Evolutionary conservation across 2,113 vertebrate genomes (phyloP), one percentile per base, ranked within the genome.

Genomic region (Mungos mungo): DNA sequence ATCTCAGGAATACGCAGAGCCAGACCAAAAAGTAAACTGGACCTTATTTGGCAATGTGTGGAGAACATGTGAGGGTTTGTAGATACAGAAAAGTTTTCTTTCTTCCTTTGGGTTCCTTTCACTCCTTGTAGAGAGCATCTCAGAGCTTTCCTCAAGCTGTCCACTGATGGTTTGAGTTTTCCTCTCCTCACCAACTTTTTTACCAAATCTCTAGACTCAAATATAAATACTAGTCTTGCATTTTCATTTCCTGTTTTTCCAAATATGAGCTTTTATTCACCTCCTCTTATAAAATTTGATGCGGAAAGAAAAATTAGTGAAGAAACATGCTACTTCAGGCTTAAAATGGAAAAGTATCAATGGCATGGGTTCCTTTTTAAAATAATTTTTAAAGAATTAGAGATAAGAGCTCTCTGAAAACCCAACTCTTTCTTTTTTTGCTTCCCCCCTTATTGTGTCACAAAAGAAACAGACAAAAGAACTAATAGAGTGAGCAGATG

Each of bases 331-430:
- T 76, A 84, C 50, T n/a, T 71, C 13, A 90, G 25, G 12, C 72
- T 90, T 83, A 68, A 68, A 82, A 74, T 13, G 60, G 33, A 82
- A 79, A 66, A 27, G 15, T 33, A 57, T 11, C 5, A 80, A 69
- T 65, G 29, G 19, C 25, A 47, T 88, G 27, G n/a, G 35, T 63
- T 86, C 12, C n/a, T 79, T 13, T 47, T 72, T 90, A 77, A 29
- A 81, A 77, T n/a, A 88, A 91, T 88, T 96, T 89, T 16, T 82
- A 65, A 27, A 77, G 35, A 86, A 35, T 77, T 57, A 91, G 11
- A 71, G n/a, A 50, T 3, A 41, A 3, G 3, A 60, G 0, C 0
- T 19, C 7, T 88, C 68, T 71, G 47, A 76, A 3, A 85, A 92
- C 0, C 10, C 6, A 76, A 81, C 1, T 65, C n/a, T 63, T 68